Evolutionary conservation across 2,113 vertebrate genomes (phyloP).

Genomic region (Sorex araneus): DNA sequence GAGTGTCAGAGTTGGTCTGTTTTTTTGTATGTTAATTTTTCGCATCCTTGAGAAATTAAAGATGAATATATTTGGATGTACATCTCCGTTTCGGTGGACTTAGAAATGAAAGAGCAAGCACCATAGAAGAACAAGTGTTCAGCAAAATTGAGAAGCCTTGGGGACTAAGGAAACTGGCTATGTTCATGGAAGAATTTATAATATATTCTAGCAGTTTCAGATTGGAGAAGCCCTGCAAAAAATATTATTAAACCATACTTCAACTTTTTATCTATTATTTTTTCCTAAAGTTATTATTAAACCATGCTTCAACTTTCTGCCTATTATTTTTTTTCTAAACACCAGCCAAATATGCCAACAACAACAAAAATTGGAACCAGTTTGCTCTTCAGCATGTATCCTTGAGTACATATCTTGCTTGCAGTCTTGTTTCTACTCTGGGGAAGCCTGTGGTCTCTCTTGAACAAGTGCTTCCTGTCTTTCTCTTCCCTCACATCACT

Average conservation of each 20-base stretch:
- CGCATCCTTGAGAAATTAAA: constrained; percentile 2
- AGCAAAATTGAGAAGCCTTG: too few species aligned
- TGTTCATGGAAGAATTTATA: background rate
- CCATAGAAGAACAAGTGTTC: background rate
- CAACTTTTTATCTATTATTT: too few species aligned
- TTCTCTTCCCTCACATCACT: too few species aligned
- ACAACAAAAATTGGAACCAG: background rate
- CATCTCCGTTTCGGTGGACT: constrained; percentile 1
- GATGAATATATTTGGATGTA: background rate
- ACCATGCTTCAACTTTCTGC: background rate
- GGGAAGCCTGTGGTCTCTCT: too few species aligned
- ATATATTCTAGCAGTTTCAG: background rate
- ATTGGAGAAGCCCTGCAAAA: background rate
- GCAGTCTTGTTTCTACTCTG: too few species aligned
- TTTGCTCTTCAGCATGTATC: too few species aligned
- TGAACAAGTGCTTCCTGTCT: too few species aligned
- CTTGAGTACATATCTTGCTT: too few species aligned
- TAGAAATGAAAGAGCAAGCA: background rate
- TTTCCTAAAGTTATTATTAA: background rate
- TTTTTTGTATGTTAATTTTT: constrained; percentile 8
- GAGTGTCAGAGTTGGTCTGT: background rate
- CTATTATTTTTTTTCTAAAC: background rate
- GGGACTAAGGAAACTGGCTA: background rate
- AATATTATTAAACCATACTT: background rate
- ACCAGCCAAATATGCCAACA: constrained; percentile 16